phyloP scores from a whole-genome alignment of 2,888 invertebrate genomes.

The Argyresthia goedartella region DNA sequence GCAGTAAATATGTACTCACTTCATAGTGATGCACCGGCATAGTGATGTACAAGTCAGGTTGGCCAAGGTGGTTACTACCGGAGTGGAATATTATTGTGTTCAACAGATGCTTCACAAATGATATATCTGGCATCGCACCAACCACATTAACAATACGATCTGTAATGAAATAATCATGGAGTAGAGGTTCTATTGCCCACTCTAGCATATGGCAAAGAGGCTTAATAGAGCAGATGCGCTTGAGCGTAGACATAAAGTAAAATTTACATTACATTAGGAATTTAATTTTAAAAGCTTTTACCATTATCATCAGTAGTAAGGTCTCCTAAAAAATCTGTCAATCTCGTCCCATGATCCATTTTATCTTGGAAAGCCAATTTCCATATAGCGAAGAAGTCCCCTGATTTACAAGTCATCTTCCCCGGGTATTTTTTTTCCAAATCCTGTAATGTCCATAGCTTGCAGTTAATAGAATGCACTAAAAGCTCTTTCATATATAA shows the following conservation, averaged over 20 bases:
- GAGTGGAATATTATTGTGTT: slow-evolving; percentile 72
- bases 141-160: slow-evolving; percentile 71
- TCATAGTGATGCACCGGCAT: slow-evolving; percentile 73
- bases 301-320: slow-evolving; percentile 64
- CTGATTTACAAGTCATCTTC: slow-evolving; percentile 51
- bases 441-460: slow-evolving; percentile 25
- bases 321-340: slow-evolving; percentile 62
- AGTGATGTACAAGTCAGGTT: slow-evolving; percentile 73
- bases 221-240: not conserved
- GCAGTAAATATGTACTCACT: slow-evolving; percentile 56
- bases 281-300: slow-evolving; percentile 14
- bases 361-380: slow-evolving; percentile 70
- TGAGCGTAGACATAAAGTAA: slow-evolving; percentile 2
- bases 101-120: slow-evolving; percentile 75
- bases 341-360: slow-evolving; percentile 64
- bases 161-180: slow-evolving; percentile 27
- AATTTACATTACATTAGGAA: not conserved
- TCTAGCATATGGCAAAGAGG: not conserved
- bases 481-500: not conserved
- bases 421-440: slow-evolving; percentile 43
- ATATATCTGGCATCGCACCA: slow-evolving; percentile 65
- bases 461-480: not conserved
- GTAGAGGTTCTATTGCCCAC: too few relatives aligned
- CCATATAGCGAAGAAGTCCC: slow-evolving; percentile 72
- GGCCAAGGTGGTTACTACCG: slow-evolving; percentile 67